Conservation (phyloP, 2,888 invertebrate genomes). For the Caenorhabditis parvicauda region DNA sequence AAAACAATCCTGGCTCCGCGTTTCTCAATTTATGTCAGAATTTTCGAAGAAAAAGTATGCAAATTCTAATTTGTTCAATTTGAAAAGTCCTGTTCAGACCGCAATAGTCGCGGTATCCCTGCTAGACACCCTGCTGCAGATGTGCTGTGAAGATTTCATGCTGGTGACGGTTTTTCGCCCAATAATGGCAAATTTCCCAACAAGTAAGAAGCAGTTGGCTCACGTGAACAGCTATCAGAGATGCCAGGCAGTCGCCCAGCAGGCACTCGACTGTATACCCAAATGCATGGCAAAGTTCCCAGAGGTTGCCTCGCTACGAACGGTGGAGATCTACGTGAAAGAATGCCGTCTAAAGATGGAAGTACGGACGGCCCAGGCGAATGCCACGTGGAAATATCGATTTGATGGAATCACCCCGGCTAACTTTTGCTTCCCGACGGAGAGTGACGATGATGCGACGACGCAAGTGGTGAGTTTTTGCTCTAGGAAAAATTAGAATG, state of each 20-base stretch:
- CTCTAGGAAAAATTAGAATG: too few relatives aligned
- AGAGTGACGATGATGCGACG: conserved; percentile 41
- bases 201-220: conserved; percentile 23
- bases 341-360: conserved; percentile 29
- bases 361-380: conserved; percentile 19
- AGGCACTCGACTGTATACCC: conserved; percentile 39
- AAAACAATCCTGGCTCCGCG: too few relatives aligned
- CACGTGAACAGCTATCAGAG: conserved; percentile 12
- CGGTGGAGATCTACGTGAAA: conserved; percentile 15
- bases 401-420: conserved; percentile 40
- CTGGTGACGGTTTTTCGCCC: conserved; percentile 30
- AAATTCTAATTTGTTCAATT: neutral
- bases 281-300: conserved; percentile 25
- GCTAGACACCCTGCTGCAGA: conserved; percentile 83
- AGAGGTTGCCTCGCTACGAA: conserved; percentile 15
- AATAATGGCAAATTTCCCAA: conserved; percentile 26
- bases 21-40: too few relatives aligned
- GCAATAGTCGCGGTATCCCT: conserved; percentile 85
- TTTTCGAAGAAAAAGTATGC: neutral
- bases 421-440: conserved; percentile 27
- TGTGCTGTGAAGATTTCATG: conserved; percentile 95
- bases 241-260: conserved; percentile 19
- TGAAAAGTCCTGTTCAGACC: conserved; percentile 61
- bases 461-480: conserved; percentile 13
- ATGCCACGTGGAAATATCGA: conserved; percentile 37